Base-by-base conservation (phyloP, 23 tunicate genomes). In the Styela clava region DNA sequence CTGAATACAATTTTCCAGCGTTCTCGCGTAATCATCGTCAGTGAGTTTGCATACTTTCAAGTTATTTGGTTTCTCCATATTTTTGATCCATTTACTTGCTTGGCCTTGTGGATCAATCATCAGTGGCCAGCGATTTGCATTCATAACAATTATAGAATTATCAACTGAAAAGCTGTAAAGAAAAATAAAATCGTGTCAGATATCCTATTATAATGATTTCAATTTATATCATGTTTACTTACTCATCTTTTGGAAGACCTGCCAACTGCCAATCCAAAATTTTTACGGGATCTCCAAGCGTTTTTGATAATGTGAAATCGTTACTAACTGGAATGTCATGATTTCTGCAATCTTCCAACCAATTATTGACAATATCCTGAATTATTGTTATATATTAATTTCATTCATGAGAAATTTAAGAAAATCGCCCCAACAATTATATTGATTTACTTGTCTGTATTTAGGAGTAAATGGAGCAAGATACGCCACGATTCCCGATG, bases 101-200 rank as follows among this genome's bases (percentile, higher is more conserved):
- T 91, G 97, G 26, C 97, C 97, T 70, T 91, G 97, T 2, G 97
- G 97, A 64, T 91, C 97, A 52, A 91, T 86, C 97, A 91, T 91
- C 28, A 91, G 84, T 16, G 97, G 97, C 97, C 97, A 91, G 2
- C 97, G 82, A 72, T 72, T 91, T 12, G 97, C 90, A 62, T 91
- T 91, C 84, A 64, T 82, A 73, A 91, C 90, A 25, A 91, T 91
- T 51, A 91, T 91, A 1, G 97, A 89, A 62, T 91, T 91, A 78
- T 91, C 97, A 16, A 91, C 97, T 1, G 97, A 91, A 20, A 83
- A 76, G 35, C 95, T 89, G 63, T 1, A 16, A 62, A 52, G 37
- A 28, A 21, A 19, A 21, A 61, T 19, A 61, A 61, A 19, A 61
- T 61, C 21, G 64, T 21, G 64, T 61, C 19, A 61, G 64, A 21